These are phyloP conservation scores for Aptenodytes patagonicus DNA, from an alignment of 2,113 vertebrate genomes.

Conservation along the genomic window DNA sequence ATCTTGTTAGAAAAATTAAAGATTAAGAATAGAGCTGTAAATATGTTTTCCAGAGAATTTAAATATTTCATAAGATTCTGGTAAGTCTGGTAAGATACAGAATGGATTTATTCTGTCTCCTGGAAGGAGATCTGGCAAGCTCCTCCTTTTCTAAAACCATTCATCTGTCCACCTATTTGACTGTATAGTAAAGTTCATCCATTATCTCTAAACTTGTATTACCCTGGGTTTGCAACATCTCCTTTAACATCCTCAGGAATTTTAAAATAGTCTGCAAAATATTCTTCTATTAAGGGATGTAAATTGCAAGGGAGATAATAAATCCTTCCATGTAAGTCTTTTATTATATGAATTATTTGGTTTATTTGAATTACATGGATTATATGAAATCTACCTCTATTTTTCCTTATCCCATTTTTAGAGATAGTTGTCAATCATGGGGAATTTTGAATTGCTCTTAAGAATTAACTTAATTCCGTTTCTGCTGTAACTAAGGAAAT, in stretches of 20 bases:
- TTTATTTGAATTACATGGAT: not conserved
- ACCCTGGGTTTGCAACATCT: not conserved
- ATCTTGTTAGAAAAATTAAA: not conserved
- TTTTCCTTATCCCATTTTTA: not conserved
- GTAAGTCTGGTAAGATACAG: not conserved
- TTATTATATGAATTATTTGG: not conserved
- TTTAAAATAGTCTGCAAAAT: not conserved
- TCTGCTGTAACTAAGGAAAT: not conserved
- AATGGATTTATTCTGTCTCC: not conserved
- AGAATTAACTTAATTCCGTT: not conserved
- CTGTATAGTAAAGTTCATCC: not conserved
- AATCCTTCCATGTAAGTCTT: not conserved
- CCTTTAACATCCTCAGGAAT: not conserved
- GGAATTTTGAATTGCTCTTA: not conserved
- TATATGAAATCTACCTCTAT: not conserved
- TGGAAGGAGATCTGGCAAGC: not conserved
- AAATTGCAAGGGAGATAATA: not conserved
- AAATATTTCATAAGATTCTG: not conserved
- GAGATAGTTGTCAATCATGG: not conserved
- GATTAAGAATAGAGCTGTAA: not conserved
- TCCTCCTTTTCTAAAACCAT: not conserved
- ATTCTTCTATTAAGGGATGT: not conserved
- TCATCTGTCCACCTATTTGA: not conserved
- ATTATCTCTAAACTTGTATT: not conserved
- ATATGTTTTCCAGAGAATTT: not conserved